Conservation (phyloP, 2,888 invertebrate species). For the Apotomis capreana region DNA sequence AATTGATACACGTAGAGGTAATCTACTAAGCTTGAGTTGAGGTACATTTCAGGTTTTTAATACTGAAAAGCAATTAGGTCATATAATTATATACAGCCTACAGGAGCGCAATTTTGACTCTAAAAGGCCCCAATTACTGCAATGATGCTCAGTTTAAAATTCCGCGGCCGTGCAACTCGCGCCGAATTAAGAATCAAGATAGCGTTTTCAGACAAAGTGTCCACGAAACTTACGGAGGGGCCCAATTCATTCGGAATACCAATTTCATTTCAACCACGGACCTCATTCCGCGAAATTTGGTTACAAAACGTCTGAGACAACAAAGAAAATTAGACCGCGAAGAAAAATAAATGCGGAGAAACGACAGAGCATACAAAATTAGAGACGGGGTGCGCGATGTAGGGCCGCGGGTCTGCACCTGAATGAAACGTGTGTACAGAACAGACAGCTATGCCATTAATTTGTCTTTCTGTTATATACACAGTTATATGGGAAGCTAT, state of each 20-base stretch:
- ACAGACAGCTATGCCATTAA: not conserved
- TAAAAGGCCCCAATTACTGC: conserved; percentile 14
- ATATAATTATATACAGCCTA: not conserved
- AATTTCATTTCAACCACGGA: conserved; percentile 78
- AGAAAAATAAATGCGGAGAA: conserved; percentile 80
- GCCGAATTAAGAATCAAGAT: conserved; percentile 75
- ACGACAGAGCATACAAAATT: conserved; percentile 80
- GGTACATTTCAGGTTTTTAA: not conserved
- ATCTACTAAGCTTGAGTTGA: too few relatives aligned
- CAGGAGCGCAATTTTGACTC: not conserved
- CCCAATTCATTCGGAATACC: conserved; percentile 78
- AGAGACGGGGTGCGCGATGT: conserved; percentile 59
- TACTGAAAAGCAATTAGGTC: not conserved
- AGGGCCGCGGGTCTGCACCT: conserved; percentile 8
- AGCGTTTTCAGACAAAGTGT: conserved; percentile 57
- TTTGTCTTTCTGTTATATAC: not conserved
- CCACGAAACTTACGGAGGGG: conserved; percentile 62
- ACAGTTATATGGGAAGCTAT: too few relatives aligned
- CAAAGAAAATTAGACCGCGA: conserved; percentile 81
- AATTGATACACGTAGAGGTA: too few relatives aligned
- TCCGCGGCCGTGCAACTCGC: conserved; percentile 59
- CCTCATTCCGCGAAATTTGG: conserved; percentile 79
- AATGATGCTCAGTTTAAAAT: conserved; percentile 53
- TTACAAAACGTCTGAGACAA: conserved; percentile 80
- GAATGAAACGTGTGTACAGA: not conserved